phyloP scores from a whole-genome alignment of 2,888 invertebrate species.

The Polia nebulosa region DNA sequence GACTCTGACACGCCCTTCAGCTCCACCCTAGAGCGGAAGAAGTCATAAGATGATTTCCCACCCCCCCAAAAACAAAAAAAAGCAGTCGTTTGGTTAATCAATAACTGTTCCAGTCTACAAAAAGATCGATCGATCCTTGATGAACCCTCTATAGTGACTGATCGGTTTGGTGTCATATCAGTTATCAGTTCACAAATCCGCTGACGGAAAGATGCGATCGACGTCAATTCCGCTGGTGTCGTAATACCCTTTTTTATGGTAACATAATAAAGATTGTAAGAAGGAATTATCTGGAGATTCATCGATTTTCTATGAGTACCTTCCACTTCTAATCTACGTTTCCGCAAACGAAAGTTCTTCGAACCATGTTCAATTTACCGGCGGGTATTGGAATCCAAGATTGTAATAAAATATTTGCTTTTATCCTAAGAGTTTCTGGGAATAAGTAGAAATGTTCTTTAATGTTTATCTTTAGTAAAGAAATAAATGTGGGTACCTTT shows the following conservation, averaged over 20 bases:
- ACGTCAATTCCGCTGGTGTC: background rate
- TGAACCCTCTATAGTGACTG: background rate
- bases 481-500: too few species aligned
- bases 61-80: too few species aligned
- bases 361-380: conserved; percentile 34
- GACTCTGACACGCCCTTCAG: background rate
- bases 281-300: conserved; percentile 34
- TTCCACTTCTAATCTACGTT: conserved; percentile 23
- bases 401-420: conserved; percentile 52
- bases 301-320: conserved; percentile 26
- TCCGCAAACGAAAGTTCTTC: conserved; percentile 26
- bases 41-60: background rate
- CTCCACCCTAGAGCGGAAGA: background rate
- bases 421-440: conserved; percentile 18
- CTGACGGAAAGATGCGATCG: conserved; percentile 1
- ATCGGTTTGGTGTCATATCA: conserved; percentile 4
- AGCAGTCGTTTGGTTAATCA: background rate
- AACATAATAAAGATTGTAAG: conserved; percentile 26
- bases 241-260: background rate
- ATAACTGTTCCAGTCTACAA: conserved; percentile 7
- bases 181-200: background rate
- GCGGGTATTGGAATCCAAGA: conserved; percentile 42
- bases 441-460: conserved; percentile 4
- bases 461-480: conserved; percentile 9
- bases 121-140: background rate